Evolutionary conservation across 2,888 invertebrate species (phyloP), one percentile per base, ranked within the genome.

Genomic region (Molorchus minor): DNA sequence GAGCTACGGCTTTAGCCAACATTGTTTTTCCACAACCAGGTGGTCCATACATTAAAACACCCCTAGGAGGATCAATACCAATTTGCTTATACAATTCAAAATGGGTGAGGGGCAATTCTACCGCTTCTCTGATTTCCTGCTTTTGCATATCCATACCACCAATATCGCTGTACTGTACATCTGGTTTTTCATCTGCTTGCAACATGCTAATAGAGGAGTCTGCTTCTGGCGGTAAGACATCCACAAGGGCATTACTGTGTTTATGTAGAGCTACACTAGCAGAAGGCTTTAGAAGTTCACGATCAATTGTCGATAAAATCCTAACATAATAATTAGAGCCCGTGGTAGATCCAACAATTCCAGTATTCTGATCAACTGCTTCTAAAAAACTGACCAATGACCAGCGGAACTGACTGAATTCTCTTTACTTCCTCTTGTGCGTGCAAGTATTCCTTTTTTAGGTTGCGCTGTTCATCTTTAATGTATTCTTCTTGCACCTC

Each of bases 131-230:
- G 71, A 99, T 98, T 81, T 99, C 99, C 78, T 99, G 99, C 76
- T 99, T 99, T 81, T 99, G 99, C 85, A 98, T 96, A 80, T 99
- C 99, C 93, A 99, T 94, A 29, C 99, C 99, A 80, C 99, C 99
- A 76, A 99, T 99, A 77, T 99, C 99, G 3, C 93, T 89, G 81
- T 99, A 99, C 62, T 91, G 89, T 4, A 99, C 95, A 81, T 99
- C 98, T 0, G 99, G 99, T 77, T 98, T 98, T 81, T 98, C 98
- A 85, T 98, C 98, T 77, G 95, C 93, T 84, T 93, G 92, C 60
- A 99, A 84, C 98, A 99, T 98, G 53, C 98, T 76, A 68, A 99
- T 99, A 35, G 96, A 98, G 70, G 97, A 97, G 80, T 99, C 99
- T 1, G 98, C 98, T 83, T 99, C 99, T 1, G 99, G 98, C 3